These are phyloP conservation scores for Arbacia lixula DNA, from an alignment of 53 echinoderm and acorn worm genomes.

Conservation along the genomic window DNA sequence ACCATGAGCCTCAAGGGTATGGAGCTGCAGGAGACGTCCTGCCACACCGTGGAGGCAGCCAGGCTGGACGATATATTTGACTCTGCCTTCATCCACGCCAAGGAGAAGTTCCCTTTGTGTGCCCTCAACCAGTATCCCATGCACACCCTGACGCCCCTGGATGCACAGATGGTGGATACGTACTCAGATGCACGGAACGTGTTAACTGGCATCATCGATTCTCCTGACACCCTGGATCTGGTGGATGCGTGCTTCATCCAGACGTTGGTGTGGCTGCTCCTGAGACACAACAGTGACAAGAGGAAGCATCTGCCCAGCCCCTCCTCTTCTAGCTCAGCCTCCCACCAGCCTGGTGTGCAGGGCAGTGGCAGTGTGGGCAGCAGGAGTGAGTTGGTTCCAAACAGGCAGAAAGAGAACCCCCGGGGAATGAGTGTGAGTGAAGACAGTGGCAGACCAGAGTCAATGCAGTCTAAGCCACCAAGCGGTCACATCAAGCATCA, in stretches of 20 bases:
- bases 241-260: conserved; percentile 80
- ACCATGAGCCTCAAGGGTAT: conserved; percentile 90
- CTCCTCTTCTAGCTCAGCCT: conserved; percentile 19
- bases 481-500: conserved; percentile 53
- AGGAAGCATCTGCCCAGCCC: conserved; percentile 49
- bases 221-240: conserved; percentile 73
- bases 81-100: conserved; percentile 70
- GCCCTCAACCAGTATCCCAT: conserved; percentile 73
- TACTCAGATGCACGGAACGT: conserved; percentile 96
- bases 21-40: conserved; percentile 97
- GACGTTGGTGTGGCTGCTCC: conserved; percentile 82
- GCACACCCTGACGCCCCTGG: conserved; percentile 84
- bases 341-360: not conserved
- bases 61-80: conserved; percentile 90
- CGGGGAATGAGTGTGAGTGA: conserved; percentile 65
- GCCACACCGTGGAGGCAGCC: conserved; percentile 93
- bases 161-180: conserved; percentile 79
- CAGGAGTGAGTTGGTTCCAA: conserved; percentile 40
- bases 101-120: conserved; percentile 60
- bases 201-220: conserved; percentile 93
- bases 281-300: conserved; percentile 73
- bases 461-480: conserved; percentile 71
- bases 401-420: not conserved
- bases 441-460: conserved; percentile 89
- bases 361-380: conserved; percentile 25